These are phyloP conservation scores for Sinella curviseta DNA, from an alignment of 1,140 invertebrate species.

Conservation along the genomic window DNA sequence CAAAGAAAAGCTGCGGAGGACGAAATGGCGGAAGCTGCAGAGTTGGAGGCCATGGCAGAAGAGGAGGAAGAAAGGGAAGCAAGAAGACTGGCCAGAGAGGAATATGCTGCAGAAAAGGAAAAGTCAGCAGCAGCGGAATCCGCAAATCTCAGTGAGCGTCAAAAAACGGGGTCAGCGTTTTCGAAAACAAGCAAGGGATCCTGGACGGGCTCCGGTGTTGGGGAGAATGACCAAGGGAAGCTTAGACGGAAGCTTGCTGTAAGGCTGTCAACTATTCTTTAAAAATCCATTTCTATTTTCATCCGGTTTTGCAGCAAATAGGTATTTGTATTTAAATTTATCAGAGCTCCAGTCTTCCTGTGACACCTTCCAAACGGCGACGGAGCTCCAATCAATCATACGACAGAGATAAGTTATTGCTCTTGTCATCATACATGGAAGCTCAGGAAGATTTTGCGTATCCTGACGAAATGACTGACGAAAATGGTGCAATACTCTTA, in stretches of 20 bases:
- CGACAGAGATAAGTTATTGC: slow-evolving; percentile 73
- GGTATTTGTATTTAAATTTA: too few species aligned
- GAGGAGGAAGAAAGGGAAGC: slow-evolving; percentile 81
- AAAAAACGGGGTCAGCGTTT: slow-evolving; percentile 65
- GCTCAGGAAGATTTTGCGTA: slow-evolving; percentile 94
- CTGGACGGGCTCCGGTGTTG: slow-evolving; percentile 79
- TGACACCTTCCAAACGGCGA: slow-evolving; percentile 89
- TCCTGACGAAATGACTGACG: slow-evolving; percentile 97
- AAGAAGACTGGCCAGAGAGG: slow-evolving; percentile 71
- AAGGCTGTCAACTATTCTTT: too few species aligned
- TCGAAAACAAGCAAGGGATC: slow-evolving; percentile 84
- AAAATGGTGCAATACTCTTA: slow-evolving; percentile 91
- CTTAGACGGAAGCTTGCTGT: slow-evolving; percentile 58
- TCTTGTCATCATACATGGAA: slow-evolving; percentile 90
- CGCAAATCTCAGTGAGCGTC: slow-evolving; percentile 75
- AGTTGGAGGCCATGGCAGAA: slow-evolving; percentile 56
- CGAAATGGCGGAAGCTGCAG: slow-evolving; percentile 65
- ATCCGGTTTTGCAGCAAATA: too few species aligned
- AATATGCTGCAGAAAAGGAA: too few species aligned
- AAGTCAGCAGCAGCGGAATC: slow-evolving; percentile 41
- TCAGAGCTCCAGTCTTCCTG: slow-evolving; percentile 93
- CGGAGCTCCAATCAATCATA: slow-evolving; percentile 79
- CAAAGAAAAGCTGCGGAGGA: too few species aligned
- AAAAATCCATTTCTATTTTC: too few species aligned
- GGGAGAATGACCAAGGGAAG: slow-evolving; percentile 80